Evolutionary conservation across 2,888 invertebrate species (phyloP).

Genomic region (Norana najaformis): DNA sequence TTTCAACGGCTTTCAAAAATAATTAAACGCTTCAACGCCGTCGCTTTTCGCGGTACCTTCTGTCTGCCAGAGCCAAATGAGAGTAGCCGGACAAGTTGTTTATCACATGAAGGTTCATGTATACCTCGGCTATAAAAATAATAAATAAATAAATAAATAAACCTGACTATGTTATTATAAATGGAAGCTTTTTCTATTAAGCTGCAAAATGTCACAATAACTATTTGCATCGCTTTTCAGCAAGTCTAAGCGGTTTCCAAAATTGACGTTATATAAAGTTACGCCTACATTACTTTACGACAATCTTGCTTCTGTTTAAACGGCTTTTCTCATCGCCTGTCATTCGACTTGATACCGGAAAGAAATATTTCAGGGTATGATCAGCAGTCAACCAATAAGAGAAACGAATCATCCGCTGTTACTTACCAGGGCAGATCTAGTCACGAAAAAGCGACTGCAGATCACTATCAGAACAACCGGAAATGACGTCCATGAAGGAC

Average conservation of each 20-base stretch:
- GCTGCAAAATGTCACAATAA: too few relatives aligned
- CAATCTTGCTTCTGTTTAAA: not conserved
- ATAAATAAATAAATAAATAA: too few relatives aligned
- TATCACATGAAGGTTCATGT: too few relatives aligned
- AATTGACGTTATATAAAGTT: not conserved
- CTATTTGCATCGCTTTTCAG: too few relatives aligned
- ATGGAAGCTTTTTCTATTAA: too few relatives aligned
- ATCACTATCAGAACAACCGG: not conserved
- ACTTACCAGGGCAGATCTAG: not conserved
- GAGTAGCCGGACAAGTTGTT: too few relatives aligned
- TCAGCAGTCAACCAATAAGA: not conserved
- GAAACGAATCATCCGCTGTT: not conserved
- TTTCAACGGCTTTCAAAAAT: too few relatives aligned
- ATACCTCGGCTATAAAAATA: too few relatives aligned
- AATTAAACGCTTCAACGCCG: too few relatives aligned
- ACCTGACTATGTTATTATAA: too few relatives aligned
- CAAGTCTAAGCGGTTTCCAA: not conserved
- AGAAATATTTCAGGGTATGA: not conserved
- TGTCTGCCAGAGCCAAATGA: too few relatives aligned
- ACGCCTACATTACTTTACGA: not conserved
- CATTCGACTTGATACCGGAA: not conserved
- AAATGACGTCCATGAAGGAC: slow-evolving; percentile 5
- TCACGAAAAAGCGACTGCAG: not conserved
- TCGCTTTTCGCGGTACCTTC: too few relatives aligned
- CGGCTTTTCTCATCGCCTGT: not conserved